phyloP scores from a whole-genome alignment of 2,113 vertebrate species.

The Brachyhypopomus gauderio region DNA sequence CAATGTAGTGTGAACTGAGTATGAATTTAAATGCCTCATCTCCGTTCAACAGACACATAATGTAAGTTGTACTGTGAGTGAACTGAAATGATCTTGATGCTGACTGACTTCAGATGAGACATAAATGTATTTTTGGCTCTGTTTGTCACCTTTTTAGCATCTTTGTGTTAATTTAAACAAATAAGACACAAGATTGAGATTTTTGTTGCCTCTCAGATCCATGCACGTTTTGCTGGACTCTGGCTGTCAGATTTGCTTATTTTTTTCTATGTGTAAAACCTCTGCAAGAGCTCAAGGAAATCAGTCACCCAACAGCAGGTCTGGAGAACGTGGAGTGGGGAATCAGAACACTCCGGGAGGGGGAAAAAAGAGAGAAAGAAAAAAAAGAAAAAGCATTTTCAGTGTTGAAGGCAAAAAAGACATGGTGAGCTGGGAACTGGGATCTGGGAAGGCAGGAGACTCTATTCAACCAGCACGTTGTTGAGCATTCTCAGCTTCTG shows the following conservation, averaged over 20 bases:
- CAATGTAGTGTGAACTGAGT: not conserved
- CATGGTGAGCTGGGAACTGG: constrained; percentile 28
- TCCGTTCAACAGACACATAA: constrained; percentile 17
- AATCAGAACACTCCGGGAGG: constrained; percentile 6
- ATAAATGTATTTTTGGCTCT: not conserved
- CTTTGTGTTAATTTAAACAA: constrained; percentile 4
- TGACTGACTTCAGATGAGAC: constrained; percentile 6
- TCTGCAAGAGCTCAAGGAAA: constrained; percentile 29
- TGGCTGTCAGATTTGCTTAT: constrained; percentile 29
- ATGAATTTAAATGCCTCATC: not conserved
- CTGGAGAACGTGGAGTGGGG: constrained; percentile 28
- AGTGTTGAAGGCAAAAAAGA: constrained; percentile 35
- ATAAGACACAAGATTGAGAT: not conserved
- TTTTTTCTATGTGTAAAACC: constrained; percentile 33
- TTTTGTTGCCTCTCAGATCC: constrained; percentile 9
- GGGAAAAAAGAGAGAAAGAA: not conserved
- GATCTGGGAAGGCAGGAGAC: constrained; percentile 23
- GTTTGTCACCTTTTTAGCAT: not conserved
- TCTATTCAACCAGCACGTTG: not conserved
- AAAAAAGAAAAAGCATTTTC: constrained; percentile 25
- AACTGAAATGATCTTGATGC: constrained; percentile 4
- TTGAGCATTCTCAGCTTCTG: constrained; percentile 39
- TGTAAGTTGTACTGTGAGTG: not conserved
- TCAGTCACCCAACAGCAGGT: constrained; percentile 44
- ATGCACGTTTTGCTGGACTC: constrained; percentile 9